Conservation (phyloP, 2,113 vertebrate genomes). For the Gallinago undulata region DNA sequence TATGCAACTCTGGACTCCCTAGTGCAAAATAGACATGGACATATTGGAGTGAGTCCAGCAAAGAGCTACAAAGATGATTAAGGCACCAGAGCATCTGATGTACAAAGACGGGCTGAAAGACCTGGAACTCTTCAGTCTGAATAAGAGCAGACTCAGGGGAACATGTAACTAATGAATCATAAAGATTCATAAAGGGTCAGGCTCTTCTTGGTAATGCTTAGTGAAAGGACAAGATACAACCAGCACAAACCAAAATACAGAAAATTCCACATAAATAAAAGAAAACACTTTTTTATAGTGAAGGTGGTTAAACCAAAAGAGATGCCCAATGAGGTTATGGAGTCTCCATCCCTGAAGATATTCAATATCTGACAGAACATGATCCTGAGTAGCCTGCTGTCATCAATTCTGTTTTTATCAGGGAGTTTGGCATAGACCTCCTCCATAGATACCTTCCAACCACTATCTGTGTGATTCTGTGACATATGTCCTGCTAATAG, state of each 20-base stretch:
- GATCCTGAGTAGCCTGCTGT: neutral
- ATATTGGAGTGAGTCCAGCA: neutral
- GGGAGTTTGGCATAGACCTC: neutral
- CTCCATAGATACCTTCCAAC: neutral
- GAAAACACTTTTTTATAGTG: neutral
- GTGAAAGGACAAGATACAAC: neutral
- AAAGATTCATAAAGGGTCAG: neutral
- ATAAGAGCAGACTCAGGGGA: neutral
- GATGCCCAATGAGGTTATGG: neutral
- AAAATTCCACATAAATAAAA: neutral
- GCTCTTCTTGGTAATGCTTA: neutral
- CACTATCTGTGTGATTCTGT: neutral
- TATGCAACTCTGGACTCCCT: neutral
- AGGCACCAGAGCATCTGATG: neutral
- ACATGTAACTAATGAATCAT: neutral
- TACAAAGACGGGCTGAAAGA: neutral
- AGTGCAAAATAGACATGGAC: neutral
- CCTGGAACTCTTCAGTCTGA: neutral
- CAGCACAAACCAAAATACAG: rapidly evolving
- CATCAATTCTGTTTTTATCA: neutral
- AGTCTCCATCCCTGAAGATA: neutral
- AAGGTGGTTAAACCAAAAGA: neutral
- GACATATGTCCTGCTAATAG: neutral
- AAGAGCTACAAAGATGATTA: neutral
- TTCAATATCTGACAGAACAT: neutral